Evolutionary conservation across 2,888 invertebrate genomes (phyloP).

Genomic region (Epinotia ramella): DNA sequence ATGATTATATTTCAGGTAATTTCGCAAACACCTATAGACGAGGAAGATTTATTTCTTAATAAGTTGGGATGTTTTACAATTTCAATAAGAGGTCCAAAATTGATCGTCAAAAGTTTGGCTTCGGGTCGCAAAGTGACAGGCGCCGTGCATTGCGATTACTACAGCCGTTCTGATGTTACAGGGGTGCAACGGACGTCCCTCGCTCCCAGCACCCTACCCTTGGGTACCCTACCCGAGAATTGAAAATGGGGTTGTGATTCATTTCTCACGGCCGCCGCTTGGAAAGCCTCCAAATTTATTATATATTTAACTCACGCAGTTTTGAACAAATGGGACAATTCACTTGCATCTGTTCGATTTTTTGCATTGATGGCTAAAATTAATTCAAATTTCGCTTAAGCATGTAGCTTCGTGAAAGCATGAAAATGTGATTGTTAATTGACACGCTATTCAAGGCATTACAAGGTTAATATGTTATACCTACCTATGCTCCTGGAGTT

Average conservation of each 20-base stretch:
- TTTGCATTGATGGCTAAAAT: constrained; percentile 5
- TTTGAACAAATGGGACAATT: constrained; percentile 50
- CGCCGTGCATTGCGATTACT: constrained; percentile 76
- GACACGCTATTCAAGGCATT: no score
- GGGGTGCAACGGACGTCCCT: constrained; percentile 71
- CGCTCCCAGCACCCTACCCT: constrained; percentile 69
- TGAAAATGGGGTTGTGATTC: constrained; percentile 84
- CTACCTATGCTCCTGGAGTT: neutral
- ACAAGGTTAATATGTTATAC: neutral
- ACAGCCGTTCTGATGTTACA: constrained; percentile 76
- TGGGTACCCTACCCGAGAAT: constrained; percentile 60
- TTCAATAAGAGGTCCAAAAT: constrained; percentile 5
- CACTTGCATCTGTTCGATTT: constrained; percentile 46
- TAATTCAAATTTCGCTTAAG: constrained; percentile 13
- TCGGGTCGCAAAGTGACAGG: constrained; percentile 57
- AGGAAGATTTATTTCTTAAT: neutral
- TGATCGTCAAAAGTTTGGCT: constrained; percentile 46
- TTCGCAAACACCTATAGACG: neutral
- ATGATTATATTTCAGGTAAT: neutral
- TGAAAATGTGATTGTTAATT: constrained; percentile 31
- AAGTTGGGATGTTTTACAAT: neutral
- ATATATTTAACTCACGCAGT: constrained; percentile 60
- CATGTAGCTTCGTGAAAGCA: constrained; percentile 36
- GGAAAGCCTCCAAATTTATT: constrained; percentile 71
- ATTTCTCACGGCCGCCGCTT: constrained; percentile 79